Base-by-base conservation (phyloP, 2,797 vertebrate species). In the Megalops cyprinoides region DNA sequence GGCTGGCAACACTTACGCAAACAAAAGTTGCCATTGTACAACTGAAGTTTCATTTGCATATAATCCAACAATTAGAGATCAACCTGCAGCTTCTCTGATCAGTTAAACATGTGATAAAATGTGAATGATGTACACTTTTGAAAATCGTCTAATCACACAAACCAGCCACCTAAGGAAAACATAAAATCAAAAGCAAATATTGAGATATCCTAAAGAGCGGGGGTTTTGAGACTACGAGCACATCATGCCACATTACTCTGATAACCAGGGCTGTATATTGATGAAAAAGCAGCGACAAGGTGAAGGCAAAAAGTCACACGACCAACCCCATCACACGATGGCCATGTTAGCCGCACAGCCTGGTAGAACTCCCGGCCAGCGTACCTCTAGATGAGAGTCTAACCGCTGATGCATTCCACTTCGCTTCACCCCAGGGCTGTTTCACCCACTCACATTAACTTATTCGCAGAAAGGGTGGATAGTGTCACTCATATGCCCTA, bases 201-300 rank as follows among this genome's bases (percentile, higher is more conserved):
- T n/a, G n/a, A n/a, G n/a, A n/a, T n/a, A n/a, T n/a, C n/a, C n/a
- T n/a, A n/a, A n/a, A 81, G 83, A 80, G 85, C 84, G 80, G 85
- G 81, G 73, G 20, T 20, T 39, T 34, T 77, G 83, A 85, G 85
- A 82, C 87, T 89, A 88, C 86, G 81, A 34, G 44, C 84, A 85
- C 90, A 91, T 91, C 90, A 81, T 39, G 76, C 78, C 88, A 79
- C 71, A 85, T 92, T 89, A 90, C 88, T 87, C 86, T 86, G 76
- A 86, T 86, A 56, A 84, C 79, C 71, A 81, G 87, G 60, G 84
- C 86, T 88, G 78, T 86, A 46, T 51, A 85, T 87, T 88, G 89
- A 51, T 44, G 34, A 34, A 65, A 85, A 81, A 80, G 84, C 77
- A 87, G 84, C 34, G 3, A 73, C 56, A 82, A 55, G 84, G 85